Conservation (phyloP, 2,888 invertebrate genomes). For the Lycophotia porphyrea region DNA sequence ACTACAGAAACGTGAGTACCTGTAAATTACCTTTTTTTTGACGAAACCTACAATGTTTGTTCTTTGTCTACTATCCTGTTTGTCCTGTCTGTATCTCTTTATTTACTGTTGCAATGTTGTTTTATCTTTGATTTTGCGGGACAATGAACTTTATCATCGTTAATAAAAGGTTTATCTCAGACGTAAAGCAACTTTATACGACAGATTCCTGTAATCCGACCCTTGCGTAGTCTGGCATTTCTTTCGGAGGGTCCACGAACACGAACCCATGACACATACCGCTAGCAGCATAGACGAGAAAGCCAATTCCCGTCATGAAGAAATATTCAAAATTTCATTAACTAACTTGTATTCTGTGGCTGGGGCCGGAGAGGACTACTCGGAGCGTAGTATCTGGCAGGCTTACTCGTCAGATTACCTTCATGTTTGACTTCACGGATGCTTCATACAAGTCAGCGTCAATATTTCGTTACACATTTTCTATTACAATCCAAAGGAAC, state of each 20-base stretch:
- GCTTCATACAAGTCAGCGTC: no score
- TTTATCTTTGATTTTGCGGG: neutral
- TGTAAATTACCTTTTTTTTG: neutral
- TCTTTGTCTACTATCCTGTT: neutral
- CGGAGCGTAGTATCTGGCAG: no score
- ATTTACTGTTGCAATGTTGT: no score
- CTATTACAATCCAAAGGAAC: no score
- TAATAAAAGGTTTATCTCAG: neutral
- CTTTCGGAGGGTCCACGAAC: neutral
- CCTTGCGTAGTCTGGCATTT: neutral
- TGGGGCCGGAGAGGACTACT: no score
- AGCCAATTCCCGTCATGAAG: neutral
- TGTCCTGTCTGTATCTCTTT: no score
- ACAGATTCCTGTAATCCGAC: neutral
- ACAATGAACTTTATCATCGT: neutral
- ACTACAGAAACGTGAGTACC: neutral
- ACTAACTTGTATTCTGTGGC: no score
- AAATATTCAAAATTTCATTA: no score
- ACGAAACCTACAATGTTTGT: neutral
- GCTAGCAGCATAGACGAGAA: neutral
- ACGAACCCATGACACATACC: neutral
- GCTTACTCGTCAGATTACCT: no score
- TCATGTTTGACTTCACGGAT: no score
- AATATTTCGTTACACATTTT: no score
- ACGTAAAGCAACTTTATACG: neutral